Base-by-base conservation (phyloP, 2,888 invertebrate species). In the Parascotia fuliginaria region DNA sequence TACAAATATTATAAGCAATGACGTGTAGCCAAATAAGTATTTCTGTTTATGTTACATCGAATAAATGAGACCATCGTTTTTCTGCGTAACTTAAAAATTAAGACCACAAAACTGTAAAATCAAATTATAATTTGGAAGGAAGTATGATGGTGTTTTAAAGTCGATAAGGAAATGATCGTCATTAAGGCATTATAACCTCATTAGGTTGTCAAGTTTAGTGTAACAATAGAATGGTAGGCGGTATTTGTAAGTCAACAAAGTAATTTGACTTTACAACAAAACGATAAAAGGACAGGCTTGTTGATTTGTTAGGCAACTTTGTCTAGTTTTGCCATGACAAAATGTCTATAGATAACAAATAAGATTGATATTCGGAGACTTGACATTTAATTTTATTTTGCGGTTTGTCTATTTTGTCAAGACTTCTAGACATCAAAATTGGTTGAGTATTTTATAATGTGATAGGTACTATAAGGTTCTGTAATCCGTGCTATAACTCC, bases 141-240 rank as follows among this genome's bases (percentile, higher is more conserved):
- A 32, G 32, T 29, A 11, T 41, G n/a, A 28, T 28, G 6, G 22
- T 24, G 12, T n/a, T n/a, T 36, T 11, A 16, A 32, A n/a, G 6
- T 32, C 37, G 42, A 51, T 51, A 53, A 54, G 56, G 54, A 60
- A 62, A 39, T 45, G 19, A 28, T 33, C 36, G 29, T 37, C n/a
- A 43, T 29, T 32, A 40, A 14, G 11, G 24, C 7, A 47, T 56
- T 43, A 52, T 39, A 43, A 51, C 53, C 39, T 34, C 49, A 54
- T 63, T 50, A 48, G 9, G 28, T 45, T 19, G 43, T 55, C 63
- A 58, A 64, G 57, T 53, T 60, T 47, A 57, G 28, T 33, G 45
- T 39, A 63, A 68, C 57, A 69, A 73, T 68, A 54, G 58, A 40
- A 47, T 68, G 57, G 82, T 78, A 69, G 80, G 76, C 42, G 65